phyloP scores from a whole-genome alignment of 2,113 vertebrate genomes.

The Alectura lathami region DNA sequence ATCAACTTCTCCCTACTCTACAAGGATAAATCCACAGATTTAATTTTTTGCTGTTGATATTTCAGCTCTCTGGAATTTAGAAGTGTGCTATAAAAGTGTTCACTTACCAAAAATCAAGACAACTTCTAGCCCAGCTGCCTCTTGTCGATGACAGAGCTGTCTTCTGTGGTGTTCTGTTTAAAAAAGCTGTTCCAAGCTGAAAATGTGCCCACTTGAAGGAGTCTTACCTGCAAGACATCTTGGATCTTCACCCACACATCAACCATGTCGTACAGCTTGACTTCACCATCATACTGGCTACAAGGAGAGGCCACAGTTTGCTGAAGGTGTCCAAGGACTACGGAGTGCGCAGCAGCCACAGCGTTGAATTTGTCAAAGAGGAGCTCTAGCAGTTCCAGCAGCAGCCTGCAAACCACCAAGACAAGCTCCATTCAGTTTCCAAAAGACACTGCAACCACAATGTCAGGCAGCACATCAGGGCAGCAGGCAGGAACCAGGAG shows the following conservation, averaged over 20 bases:
- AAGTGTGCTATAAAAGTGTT: neutral
- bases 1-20: neutral
- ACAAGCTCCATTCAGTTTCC: neutral
- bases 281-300: slow-evolving; percentile 81
- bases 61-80: neutral
- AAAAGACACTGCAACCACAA: neutral
- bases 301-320: slow-evolving; percentile 79
- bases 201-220: neutral
- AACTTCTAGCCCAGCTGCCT: neutral
- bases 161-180: accelerated
- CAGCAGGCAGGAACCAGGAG: accelerated
- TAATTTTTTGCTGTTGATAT: neutral
- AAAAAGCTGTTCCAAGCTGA: neutral
- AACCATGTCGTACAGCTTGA: slow-evolving; percentile 97
- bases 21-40: neutral
- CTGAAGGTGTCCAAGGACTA: slow-evolving; percentile 91
- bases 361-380: slow-evolving; percentile 97
- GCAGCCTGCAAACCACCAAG: slow-evolving; percentile 75
- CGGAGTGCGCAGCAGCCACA: slow-evolving; percentile 88
- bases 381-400: slow-evolving; percentile 94
- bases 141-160: neutral
- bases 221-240: slow-evolving; percentile 90
- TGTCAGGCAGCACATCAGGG: accelerated
- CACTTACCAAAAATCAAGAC: neutral
- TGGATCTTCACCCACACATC: slow-evolving; percentile 99